Evolutionary conservation across 2,113 vertebrate genomes (phyloP).

Genomic region (Felis catus): DNA sequence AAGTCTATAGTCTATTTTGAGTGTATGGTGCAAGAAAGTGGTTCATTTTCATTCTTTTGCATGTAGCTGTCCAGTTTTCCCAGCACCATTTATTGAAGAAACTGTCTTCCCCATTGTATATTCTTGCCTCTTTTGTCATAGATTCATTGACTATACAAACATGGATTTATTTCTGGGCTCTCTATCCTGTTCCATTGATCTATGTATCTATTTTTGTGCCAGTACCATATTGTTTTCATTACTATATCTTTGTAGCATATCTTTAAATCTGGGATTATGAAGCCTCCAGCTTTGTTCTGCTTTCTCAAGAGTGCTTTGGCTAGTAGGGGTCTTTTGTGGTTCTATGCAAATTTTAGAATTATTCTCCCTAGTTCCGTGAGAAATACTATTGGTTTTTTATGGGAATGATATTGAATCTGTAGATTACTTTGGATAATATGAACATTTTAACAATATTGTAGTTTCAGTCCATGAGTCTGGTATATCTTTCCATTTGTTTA

Average conservation of each 20-base stretch:
- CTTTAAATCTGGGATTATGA: neutral
- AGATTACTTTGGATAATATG: neutral
- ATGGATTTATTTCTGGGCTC: neutral
- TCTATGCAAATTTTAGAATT: neutral
- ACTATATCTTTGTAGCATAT: neutral
- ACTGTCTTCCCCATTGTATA: neutral
- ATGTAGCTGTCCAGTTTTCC: neutral
- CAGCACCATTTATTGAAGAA: neutral
- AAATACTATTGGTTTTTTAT: neutral
- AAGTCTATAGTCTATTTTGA: neutral
- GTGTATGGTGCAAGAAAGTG: neutral
- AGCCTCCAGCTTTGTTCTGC: neutral
- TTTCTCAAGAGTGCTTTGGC: neutral
- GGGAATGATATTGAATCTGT: neutral
- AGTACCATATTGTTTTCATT: neutral
- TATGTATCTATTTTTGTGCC: neutral
- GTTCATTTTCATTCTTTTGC: neutral
- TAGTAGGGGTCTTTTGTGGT: neutral
- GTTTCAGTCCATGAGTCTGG: neutral
- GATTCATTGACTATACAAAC: neutral
- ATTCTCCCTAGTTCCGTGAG: neutral
- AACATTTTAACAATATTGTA: neutral
- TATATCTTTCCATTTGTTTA: neutral
- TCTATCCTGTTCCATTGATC: neutral
- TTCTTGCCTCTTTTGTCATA: neutral